These are phyloP conservation scores for Nicator chloris DNA, from an alignment of 2,113 vertebrate genomes.

Conservation along the genomic window DNA sequence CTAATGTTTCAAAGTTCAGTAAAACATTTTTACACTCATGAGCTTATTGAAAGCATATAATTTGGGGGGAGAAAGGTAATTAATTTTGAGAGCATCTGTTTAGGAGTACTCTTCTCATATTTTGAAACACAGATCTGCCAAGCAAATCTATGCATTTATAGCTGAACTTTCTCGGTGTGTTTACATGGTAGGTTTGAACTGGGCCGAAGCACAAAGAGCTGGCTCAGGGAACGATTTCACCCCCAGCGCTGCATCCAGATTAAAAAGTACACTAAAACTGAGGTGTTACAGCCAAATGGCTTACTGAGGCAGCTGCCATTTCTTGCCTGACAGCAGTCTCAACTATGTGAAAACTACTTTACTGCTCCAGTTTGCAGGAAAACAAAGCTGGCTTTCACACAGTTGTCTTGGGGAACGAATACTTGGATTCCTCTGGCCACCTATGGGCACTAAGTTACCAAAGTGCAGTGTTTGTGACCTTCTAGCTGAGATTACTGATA, in stretches of 20 bases:
- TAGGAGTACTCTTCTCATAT: not conserved
- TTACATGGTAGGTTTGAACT: not conserved
- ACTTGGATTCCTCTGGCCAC: not conserved
- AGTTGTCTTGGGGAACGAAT: not conserved
- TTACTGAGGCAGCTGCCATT: not conserved
- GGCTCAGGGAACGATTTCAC: not conserved
- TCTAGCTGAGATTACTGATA: not conserved
- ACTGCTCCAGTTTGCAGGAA: not conserved
- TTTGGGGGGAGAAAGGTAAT: not conserved
- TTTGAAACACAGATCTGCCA: not conserved
- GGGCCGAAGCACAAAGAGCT: not conserved
- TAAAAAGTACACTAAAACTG: not conserved
- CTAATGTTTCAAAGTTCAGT: not conserved
- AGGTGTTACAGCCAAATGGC: not conserved
- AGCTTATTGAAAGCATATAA: not conserved
- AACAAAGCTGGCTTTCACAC: not conserved
- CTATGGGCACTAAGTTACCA: not conserved
- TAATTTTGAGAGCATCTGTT: not conserved
- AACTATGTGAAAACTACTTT: not conserved
- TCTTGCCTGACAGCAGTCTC: not conserved
- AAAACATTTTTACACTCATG: not conserved
- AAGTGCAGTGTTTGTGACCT: not conserved
- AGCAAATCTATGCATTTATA: not conserved
- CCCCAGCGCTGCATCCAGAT: not conserved
- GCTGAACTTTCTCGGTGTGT: not conserved